A percentile compares a stretch with the other conserved stretches of the same genome.
Evolutionary conservation across 2,888 invertebrate genomes (phyloP).

Genomic region (Drosophila cracens): DNA sequence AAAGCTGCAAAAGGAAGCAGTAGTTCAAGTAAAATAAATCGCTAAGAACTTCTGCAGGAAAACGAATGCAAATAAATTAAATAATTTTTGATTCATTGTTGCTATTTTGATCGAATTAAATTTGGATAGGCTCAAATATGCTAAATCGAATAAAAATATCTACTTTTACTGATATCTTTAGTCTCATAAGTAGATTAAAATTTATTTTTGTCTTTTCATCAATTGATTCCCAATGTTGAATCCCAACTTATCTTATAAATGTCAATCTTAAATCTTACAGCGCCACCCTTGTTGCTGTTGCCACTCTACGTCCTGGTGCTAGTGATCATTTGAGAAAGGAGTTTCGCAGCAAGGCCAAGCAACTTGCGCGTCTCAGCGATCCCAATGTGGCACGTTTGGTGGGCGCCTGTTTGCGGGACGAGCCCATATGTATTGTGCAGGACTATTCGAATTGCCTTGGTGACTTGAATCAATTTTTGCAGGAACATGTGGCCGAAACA

Average conservation of each 20-base stretch:
- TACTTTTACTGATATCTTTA: neutral
- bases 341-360: constrained; percentile 90
- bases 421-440: constrained; percentile 91
- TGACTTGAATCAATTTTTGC: constrained; percentile 93
- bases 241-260: neutral
- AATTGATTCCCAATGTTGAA: neutral
- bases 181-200: neutral
- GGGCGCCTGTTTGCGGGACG: constrained; percentile 90
- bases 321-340: constrained; percentile 88
- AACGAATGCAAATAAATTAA: neutral
- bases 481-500: constrained; percentile 91
- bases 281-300: constrained; percentile 89
- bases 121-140: neutral
- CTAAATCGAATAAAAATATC: neutral
- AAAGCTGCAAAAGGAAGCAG: neutral
- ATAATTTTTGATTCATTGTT: neutral
- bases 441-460: constrained; percentile 89
- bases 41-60: neutral
- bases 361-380: constrained; percentile 89
- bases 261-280: constrained; percentile 50
- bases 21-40: neutral
- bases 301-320: constrained; percentile 88
- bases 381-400: constrained; percentile 90
- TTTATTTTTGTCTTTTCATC: neutral
- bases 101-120: neutral